phyloP scores from a whole-genome alignment of 2,888 invertebrate species.

The Brachyptera putata region DNA sequence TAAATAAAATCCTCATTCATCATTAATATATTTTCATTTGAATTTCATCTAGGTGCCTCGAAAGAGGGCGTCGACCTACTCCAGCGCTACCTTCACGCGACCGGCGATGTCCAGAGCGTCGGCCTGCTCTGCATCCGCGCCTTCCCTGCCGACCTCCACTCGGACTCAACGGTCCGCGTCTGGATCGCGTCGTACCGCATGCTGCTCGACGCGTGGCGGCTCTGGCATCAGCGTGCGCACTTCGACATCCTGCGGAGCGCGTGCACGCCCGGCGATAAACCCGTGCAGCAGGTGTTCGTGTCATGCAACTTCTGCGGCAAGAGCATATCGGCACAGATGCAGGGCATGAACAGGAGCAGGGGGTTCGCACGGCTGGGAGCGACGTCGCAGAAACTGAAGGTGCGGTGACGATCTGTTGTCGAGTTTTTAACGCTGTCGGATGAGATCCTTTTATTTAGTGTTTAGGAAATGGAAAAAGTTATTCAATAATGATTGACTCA shows the following conservation, averaged over 20 bases:
- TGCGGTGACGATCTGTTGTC: constrained; percentile 39
- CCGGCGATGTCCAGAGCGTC: constrained; percentile 89
- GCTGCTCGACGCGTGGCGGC: constrained; percentile 82
- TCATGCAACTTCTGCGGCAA: constrained; percentile 95
- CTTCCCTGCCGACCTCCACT: constrained; percentile 64
- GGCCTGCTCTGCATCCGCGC: constrained; percentile 75
- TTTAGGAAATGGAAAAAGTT: too few species aligned
- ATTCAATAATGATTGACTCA: too few species aligned
- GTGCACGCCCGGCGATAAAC: constrained; percentile 50
- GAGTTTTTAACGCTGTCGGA: neutral
- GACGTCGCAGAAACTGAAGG: constrained; percentile 69
- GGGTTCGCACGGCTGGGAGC: constrained; percentile 59
- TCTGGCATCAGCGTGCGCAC: constrained; percentile 85
- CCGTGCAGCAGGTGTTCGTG: constrained; percentile 60
- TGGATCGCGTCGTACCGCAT: constrained; percentile 71
- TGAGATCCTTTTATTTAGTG: too few species aligned
- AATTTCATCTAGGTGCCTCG: constrained; percentile 61
- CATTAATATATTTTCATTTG: too few species aligned
- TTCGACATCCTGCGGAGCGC: constrained; percentile 77
- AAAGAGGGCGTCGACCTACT: constrained; percentile 72
- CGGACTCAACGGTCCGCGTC: constrained; percentile 48
- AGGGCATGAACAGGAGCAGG: constrained; percentile 59
- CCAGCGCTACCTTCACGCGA: constrained; percentile 79
- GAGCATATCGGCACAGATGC: constrained; percentile 75
- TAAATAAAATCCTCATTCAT: too few species aligned